A percentile compares a stretch with the other conserved stretches of the same genome.
Evolutionary conservation across 2,113 vertebrate genomes (phyloP).

Genomic region (Tetrax tetrax): DNA sequence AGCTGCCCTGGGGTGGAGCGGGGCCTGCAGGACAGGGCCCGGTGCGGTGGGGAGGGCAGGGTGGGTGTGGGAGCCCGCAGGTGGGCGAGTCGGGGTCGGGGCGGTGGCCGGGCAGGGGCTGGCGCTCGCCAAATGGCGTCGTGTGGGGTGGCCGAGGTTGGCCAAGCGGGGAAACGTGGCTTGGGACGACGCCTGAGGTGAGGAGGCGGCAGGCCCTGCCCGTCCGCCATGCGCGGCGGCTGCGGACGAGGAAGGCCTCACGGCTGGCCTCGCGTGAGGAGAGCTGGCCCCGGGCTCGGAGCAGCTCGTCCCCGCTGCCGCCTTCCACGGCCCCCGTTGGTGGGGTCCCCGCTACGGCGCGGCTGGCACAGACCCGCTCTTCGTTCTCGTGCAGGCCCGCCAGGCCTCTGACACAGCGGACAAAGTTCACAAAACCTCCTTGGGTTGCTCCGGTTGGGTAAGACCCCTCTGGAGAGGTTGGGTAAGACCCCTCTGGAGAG

Average conservation of each 20-base stretch:
- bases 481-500: neutral
- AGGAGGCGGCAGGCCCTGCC: neutral
- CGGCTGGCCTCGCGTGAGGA: neutral
- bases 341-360: accelerated
- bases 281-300: accelerated
- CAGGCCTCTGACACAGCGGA: neutral
- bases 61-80: neutral
- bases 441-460: accelerated
- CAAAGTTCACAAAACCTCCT: too few relatives aligned
- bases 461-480: neutral
- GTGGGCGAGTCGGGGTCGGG: accelerated
- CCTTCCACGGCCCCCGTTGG: neutral
- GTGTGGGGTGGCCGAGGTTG: neutral
- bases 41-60: too few relatives aligned
- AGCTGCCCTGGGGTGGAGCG: accelerated
- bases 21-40: accelerated
- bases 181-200: accelerated
- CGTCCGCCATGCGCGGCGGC: too few relatives aligned
- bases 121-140: accelerated
- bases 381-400: accelerated
- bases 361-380: accelerated
- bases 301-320: accelerated
- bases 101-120: neutral
- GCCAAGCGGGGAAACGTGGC: neutral
- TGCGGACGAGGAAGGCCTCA: too few relatives aligned